A percentile compares a stretch with the other conserved stretches of the same genome.
phyloP scores from a whole-genome alignment of 2,113 vertebrate species.

The Antechinus stuartii region DNA sequence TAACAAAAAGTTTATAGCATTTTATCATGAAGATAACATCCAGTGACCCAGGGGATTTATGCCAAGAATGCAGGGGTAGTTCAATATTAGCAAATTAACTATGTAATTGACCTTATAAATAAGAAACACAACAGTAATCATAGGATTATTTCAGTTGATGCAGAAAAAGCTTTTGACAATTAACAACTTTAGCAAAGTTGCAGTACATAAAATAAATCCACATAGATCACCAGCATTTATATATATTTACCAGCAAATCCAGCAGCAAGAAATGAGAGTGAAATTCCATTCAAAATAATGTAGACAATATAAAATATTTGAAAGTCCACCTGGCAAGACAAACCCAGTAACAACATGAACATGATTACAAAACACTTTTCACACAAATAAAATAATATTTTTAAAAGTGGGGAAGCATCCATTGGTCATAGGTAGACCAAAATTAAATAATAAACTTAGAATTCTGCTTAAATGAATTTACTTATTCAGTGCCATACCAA shows the following conservation, averaged over 20 bases:
- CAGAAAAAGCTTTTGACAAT: too few species aligned
- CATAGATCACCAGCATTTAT: background rate
- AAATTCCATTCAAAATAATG: background rate
- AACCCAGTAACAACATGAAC: background rate
- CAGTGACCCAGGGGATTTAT: too few species aligned
- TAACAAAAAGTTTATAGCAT: background rate
- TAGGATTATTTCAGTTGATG: too few species aligned
- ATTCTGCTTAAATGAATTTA: background rate
- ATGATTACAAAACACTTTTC: background rate
- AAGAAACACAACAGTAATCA: too few species aligned
- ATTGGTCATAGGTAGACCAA: background rate
- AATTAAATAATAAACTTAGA: background rate
- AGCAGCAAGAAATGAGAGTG: background rate
- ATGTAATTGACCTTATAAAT: too few species aligned
- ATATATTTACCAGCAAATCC: background rate
- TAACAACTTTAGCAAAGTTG: background rate
- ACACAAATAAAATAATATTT: background rate
- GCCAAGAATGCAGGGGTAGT: too few species aligned
- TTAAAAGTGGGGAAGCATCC: background rate
- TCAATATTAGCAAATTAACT: too few species aligned
- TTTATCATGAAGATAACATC: background rate
- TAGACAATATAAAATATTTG: background rate
- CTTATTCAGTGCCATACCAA: background rate
- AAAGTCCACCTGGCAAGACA: background rate
- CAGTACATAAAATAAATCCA: background rate